phyloP scores from a whole-genome alignment of 2,797 vertebrate species.

The Enteromius mattozi region DNA sequence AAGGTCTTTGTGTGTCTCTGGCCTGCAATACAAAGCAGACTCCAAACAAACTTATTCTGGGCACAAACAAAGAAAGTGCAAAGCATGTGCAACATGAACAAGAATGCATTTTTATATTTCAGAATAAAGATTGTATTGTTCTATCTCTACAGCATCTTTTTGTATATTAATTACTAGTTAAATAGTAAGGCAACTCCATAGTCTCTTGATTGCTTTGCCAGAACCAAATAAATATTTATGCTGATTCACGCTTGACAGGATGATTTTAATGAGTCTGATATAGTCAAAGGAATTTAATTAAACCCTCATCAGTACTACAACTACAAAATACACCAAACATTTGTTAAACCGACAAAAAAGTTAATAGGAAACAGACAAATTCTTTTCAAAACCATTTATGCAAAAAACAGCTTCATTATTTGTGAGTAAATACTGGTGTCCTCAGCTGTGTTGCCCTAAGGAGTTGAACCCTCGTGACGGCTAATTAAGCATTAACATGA shows the following conservation, averaged over 20 bases:
- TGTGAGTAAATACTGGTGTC: not conserved
- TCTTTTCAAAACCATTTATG: not conserved
- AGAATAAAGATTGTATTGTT: not conserved
- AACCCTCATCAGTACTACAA: not conserved
- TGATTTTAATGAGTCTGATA: conserved; percentile 6
- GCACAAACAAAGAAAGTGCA: not conserved
- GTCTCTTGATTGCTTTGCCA: not conserved
- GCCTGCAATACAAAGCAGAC: not conserved
- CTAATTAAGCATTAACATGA: conserved; percentile 22
- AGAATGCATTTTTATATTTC: not conserved
- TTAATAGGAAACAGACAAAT: conserved; percentile 15
- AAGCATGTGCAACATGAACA: not conserved
- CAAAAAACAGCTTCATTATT: not conserved
- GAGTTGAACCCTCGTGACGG: not conserved
- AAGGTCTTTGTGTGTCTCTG: not conserved
- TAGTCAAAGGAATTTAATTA: conserved; percentile 11
- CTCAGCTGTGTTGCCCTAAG: conserved; percentile 31
- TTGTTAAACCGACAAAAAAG: conserved; percentile 18
- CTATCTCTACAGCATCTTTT: not conserved
- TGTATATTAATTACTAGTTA: too few species aligned
- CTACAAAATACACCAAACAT: conserved; percentile 1
- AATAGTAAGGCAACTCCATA: not conserved
- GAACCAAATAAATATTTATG: not conserved
- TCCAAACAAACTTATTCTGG: not conserved
- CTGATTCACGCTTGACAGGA: not conserved